phyloP scores from a whole-genome alignment of 2,113 vertebrate species.

The Bujurquina vittata region DNA sequence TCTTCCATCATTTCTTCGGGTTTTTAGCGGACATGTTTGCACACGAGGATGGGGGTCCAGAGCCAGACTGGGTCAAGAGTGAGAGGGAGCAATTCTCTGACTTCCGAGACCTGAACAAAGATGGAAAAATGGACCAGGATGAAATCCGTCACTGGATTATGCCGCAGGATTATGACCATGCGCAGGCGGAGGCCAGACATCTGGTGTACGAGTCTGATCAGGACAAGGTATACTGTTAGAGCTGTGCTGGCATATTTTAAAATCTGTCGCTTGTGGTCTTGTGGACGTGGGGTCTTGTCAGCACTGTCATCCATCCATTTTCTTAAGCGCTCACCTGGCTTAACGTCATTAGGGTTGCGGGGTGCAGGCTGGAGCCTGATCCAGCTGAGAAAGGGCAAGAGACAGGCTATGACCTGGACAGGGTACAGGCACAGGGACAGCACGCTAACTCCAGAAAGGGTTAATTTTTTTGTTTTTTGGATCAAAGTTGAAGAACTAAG shows the following conservation, averaged over 20 bases:
- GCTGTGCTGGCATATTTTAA: neutral
- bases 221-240: constrained; percentile 85
- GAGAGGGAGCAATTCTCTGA: constrained; percentile 96
- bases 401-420: neutral
- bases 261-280: neutral
- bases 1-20: neutral
- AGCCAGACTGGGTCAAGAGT: constrained; percentile 94
- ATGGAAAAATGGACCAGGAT: constrained; percentile 94
- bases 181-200: constrained; percentile 94
- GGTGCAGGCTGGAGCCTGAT: neutral
- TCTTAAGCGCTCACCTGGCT: no score
- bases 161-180: constrained; percentile 96
- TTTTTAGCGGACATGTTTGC: constrained; percentile 94
- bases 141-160: constrained; percentile 98
- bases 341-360: neutral
- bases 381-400: neutral
- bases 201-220: constrained; percentile 93
- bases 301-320: no score
- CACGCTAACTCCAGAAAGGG: neutral
- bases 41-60: constrained; percentile 90
- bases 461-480: neutral
- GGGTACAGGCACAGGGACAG: neutral
- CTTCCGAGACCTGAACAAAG: constrained; percentile 96
- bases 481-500: neutral
- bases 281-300: neutral